phyloP scores from a whole-genome alignment of 2,113 vertebrate species.

The Prolemur simus region DNA sequence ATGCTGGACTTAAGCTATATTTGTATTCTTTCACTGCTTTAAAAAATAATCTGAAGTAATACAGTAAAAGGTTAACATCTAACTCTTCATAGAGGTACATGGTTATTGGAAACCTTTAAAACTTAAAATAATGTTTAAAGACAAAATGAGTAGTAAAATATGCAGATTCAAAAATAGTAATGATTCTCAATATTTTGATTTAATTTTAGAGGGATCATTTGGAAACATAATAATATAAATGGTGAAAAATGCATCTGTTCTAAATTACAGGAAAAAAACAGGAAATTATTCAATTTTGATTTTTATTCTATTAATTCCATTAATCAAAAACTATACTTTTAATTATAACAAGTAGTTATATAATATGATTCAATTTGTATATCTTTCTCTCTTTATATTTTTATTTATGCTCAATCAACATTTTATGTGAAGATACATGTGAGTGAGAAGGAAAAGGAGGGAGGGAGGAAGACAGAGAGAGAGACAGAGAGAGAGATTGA shows the following conservation, averaged over 20 bases:
- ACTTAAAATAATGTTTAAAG: background rate
- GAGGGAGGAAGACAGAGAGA: background rate
- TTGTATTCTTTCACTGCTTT: background rate
- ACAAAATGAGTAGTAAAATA: background rate
- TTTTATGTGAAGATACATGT: background rate
- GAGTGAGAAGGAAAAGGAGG: background rate
- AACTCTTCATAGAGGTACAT: background rate
- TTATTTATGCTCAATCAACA: background rate
- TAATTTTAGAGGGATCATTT: background rate
- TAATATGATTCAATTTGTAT: background rate
- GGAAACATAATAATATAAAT: background rate
- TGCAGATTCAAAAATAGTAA: slow-evolving; percentile 3
- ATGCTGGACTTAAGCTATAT: background rate
- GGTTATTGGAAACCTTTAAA: background rate
- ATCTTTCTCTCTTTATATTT: background rate
- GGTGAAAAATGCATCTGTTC: background rate
- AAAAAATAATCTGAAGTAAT: background rate
- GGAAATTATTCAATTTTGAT: background rate
- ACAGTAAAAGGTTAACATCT: background rate
- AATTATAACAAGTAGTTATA: background rate
- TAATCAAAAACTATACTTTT: background rate
- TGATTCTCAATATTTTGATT: background rate
- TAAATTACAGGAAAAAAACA: slow-evolving; percentile 9
- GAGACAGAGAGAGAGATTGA: background rate
- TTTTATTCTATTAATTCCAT: background rate